Evolutionary conservation across 2,113 vertebrate genomes (phyloP).

Genomic region (Nyctibius bracteatus): DNA sequence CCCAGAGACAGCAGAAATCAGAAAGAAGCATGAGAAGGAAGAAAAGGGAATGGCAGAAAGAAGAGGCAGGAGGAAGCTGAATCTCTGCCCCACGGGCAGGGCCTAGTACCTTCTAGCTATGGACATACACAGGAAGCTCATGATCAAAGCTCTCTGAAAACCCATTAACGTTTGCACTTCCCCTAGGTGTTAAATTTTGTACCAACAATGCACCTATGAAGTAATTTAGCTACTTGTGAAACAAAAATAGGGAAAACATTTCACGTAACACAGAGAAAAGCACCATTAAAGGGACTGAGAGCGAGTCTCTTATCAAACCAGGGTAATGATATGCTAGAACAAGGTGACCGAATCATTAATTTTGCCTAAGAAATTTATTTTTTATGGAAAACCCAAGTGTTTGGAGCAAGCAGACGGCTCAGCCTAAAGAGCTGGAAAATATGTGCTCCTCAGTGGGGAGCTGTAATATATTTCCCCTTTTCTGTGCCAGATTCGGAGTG

Average conservation of each 20-base stretch:
- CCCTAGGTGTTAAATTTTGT: background rate
- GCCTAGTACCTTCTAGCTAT: background rate
- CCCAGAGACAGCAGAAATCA: background rate
- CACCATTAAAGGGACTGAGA: background rate
- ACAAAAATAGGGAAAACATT: background rate
- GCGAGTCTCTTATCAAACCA: background rate
- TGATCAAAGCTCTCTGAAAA: background rate
- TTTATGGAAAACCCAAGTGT: background rate
- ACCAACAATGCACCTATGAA: background rate
- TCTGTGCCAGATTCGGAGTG: slow-evolving; percentile 41
- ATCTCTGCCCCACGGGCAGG: background rate
- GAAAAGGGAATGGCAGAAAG: background rate
- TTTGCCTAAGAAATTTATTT: background rate
- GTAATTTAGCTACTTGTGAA: background rate
- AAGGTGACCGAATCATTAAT: background rate
- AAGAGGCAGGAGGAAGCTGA: background rate
- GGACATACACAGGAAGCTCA: background rate
- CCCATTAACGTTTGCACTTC: background rate
- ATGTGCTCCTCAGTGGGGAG: slow-evolving; percentile 39
- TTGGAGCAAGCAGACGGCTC: background rate
- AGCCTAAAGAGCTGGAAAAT: slow-evolving; percentile 42
- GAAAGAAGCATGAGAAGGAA: background rate
- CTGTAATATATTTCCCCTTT: slow-evolving; percentile 14
- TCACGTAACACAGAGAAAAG: background rate
- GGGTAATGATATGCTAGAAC: background rate